These are phyloP conservation scores for Acholoe squamosa DNA, from an alignment of 2,888 invertebrate genomes.

Conservation along the genomic window DNA sequence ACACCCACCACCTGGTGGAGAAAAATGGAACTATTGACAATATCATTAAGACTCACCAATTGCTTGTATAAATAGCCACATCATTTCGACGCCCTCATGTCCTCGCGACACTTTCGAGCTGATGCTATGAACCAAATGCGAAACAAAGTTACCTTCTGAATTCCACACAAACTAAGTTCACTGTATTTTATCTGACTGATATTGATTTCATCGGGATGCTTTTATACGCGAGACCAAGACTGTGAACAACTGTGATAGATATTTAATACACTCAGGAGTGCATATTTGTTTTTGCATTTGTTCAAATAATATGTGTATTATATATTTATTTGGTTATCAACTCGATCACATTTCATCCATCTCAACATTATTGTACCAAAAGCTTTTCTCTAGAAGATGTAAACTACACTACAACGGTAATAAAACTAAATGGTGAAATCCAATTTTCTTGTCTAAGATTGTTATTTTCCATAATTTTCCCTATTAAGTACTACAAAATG, in stretches of 20 bases:
- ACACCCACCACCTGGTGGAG: too few relatives aligned
- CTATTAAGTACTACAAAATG: too few relatives aligned
- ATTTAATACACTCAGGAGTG: background rate
- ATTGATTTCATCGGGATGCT: background rate
- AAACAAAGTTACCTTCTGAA: too few relatives aligned
- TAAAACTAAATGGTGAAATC: background rate
- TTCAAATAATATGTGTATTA: background rate
- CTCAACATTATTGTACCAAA: background rate
- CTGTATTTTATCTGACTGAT: too few relatives aligned
- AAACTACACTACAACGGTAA: background rate
- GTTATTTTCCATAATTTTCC: too few relatives aligned
- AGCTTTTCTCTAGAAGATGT: background rate
- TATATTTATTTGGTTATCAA: slow-evolving; percentile 13
- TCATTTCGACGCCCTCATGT: background rate
- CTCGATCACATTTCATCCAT: background rate
- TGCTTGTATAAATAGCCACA: background rate
- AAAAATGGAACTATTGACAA: background rate
- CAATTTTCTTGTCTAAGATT: too few relatives aligned
- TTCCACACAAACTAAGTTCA: too few relatives aligned
- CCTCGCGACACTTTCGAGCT: background rate
- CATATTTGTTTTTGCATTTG: background rate
- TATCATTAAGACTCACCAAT: background rate
- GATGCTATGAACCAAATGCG: background rate
- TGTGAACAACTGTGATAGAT: slow-evolving; percentile 31
- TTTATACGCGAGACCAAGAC: background rate